These are phyloP conservation scores for Iphiclides podalirius DNA, from an alignment of 2,888 invertebrate species.

Conservation along the genomic window DNA sequence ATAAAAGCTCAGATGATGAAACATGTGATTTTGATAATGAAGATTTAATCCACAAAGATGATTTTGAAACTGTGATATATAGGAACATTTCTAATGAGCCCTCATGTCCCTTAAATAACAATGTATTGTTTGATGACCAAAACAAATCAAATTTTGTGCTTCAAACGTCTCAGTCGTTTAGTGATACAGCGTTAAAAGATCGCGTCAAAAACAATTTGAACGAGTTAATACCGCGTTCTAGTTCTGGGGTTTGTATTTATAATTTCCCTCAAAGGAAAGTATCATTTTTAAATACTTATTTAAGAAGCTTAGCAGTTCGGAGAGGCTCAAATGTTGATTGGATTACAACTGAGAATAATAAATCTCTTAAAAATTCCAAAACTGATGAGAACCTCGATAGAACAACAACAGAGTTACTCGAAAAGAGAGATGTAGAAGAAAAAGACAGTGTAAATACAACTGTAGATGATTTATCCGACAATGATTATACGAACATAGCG, in stretches of 20 bases:
- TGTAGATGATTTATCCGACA: constrained; percentile 55
- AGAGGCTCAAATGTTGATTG: constrained; percentile 51
- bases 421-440: neutral
- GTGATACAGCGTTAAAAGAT: constrained; percentile 46
- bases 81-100: neutral
- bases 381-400: neutral
- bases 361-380: constrained; percentile 26
- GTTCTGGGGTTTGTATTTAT: constrained; percentile 57
- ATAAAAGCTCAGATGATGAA: constrained; percentile 77
- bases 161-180: constrained; percentile 69
- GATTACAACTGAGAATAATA: constrained; percentile 43
- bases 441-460: constrained; percentile 37
- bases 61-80: neutral
- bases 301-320: constrained; percentile 71
- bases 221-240: constrained; percentile 55
- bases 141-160: constrained; percentile 45
- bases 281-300: constrained; percentile 74
- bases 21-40: constrained; percentile 46
- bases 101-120: constrained; percentile 39
- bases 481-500: constrained; percentile 63
- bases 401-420: neutral
- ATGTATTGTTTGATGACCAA: constrained; percentile 36
- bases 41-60: neutral
- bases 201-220: constrained; percentile 37
- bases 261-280: constrained; percentile 67